Percentiles rank a stretch among this genome's conserved stretches.
Conservation (phyloP, 2,113 vertebrate genomes). For the Rhineura floridana region DNA sequence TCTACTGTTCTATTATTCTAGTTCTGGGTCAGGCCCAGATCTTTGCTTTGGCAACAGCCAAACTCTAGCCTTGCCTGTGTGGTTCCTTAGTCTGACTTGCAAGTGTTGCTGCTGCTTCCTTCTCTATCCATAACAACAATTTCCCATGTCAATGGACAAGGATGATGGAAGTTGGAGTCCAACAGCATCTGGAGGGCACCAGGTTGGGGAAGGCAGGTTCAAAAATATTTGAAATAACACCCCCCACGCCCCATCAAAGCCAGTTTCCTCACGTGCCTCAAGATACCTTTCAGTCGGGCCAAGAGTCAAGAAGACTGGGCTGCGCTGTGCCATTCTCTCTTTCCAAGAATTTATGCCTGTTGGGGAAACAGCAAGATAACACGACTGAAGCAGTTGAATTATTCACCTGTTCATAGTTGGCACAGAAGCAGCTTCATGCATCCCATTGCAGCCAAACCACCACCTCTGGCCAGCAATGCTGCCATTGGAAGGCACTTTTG, state of each 20-base stretch:
- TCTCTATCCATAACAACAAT: no score
- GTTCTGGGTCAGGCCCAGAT: no score
- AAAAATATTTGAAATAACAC: no score
- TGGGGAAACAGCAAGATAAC: constrained; percentile 61
- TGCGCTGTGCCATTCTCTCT: constrained; percentile 78
- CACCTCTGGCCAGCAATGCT: background rate
- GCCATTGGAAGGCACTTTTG: background rate
- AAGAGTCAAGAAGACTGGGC: constrained; percentile 75
- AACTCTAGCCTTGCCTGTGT: no score
- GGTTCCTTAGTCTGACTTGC: no score
- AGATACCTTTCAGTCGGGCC: constrained; percentile 80
- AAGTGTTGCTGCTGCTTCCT: no score
- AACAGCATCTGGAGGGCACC: no score
- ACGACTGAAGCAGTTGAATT: constrained; percentile 40
- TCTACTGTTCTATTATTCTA: no score
- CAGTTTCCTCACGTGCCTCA: constrained; percentile 34
- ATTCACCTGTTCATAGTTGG: constrained; percentile 58
- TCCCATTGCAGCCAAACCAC: constrained; percentile 37
- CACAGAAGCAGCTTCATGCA: constrained; percentile 43
- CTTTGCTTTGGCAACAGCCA: no score
- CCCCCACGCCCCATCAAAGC: background rate
- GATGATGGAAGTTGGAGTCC: no score
- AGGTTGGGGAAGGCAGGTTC: no score
- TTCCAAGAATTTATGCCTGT: constrained; percentile 77
- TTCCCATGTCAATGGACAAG: no score